Base-by-base conservation (phyloP, 2,113 vertebrate species). In the Catagonus wagneri region DNA sequence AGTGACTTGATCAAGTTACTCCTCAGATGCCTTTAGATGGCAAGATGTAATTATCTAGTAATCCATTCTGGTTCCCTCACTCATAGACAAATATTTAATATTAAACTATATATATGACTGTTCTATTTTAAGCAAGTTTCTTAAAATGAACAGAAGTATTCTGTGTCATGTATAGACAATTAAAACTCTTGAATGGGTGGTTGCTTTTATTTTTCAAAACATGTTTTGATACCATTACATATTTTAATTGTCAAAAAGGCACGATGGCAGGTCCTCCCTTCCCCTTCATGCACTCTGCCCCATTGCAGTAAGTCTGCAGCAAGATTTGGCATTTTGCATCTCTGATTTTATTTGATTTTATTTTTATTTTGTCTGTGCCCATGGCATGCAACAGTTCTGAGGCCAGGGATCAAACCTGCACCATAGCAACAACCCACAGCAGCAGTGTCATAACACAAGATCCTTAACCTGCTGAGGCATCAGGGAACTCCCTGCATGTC, bases 1-100 rank as follows among this genome's bases (percentile, higher is more conserved):
- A 44, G 44, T 44, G 44, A 93, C 83, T 94, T 96, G 94, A 88
- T 39, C 66, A 78, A 80, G 76, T 83, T 84, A 32, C 29, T 69
- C 20, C 72, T 92, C 44, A 97, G 93, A 93, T 96, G 4, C 83
- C 83, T 96, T 98, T 83, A 89, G 95, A 91, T 89, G 94, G 74
- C 96, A 97, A 95, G 61, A 61, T 76, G n/a, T 72, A 89, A 72
- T 81, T 90, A 36, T 85, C 6, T 84, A 58, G 88, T 68, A 34
- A 44, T n/a, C 6, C 78, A 72, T 36, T 32, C 17, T 71, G 15
- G 16, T 90, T 93, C n/a, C 54, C 56, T 8, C 34, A 84, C 58
- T 16, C 36, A 58, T 23, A 65, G 56, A 92, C 44, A 91, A 74
- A 63, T 63, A 58, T 87, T 94, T 92, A 15, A 86, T 89, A 79